Evolutionary conservation across 2,888 invertebrate genomes (phyloP).

Genomic region (Seira sanloemensis): DNA sequence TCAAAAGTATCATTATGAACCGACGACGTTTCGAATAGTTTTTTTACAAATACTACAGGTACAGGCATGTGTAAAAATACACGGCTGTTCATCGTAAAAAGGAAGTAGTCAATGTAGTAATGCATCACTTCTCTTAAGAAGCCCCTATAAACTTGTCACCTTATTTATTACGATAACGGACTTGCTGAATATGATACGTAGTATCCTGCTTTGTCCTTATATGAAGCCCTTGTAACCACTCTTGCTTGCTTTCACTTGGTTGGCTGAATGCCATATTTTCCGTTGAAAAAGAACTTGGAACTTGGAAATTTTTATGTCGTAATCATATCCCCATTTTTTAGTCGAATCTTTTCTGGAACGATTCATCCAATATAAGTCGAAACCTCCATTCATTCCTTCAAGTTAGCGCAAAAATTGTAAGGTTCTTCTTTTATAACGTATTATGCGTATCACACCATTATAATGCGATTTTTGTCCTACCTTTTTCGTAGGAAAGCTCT

Average conservation of each 20-base stretch:
- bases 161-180: background rate
- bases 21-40: too few relatives aligned
- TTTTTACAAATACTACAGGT: too few relatives aligned
- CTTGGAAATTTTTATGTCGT: background rate
- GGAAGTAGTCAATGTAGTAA: too few relatives aligned
- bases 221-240: background rate
- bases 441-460: conserved; percentile 29
- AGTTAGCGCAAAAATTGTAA: conserved; percentile 9
- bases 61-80: too few relatives aligned
- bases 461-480: conserved; percentile 39
- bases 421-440: background rate
- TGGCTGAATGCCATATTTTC: background rate
- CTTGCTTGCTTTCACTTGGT: background rate
- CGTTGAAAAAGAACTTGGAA: background rate
- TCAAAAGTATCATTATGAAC: too few relatives aligned
- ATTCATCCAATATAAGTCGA: background rate
- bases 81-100: too few relatives aligned
- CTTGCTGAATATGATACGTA: background rate
- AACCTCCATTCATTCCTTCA: background rate
- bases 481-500: conserved; percentile 14
- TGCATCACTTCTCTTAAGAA: background rate
- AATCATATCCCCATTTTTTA: background rate
- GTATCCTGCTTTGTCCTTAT: background rate
- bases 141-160: conserved; percentile 2
- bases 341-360: background rate